Evolutionary conservation across 2,888 invertebrate species (phyloP).

Genomic region (Nymphalis polychloros): DNA sequence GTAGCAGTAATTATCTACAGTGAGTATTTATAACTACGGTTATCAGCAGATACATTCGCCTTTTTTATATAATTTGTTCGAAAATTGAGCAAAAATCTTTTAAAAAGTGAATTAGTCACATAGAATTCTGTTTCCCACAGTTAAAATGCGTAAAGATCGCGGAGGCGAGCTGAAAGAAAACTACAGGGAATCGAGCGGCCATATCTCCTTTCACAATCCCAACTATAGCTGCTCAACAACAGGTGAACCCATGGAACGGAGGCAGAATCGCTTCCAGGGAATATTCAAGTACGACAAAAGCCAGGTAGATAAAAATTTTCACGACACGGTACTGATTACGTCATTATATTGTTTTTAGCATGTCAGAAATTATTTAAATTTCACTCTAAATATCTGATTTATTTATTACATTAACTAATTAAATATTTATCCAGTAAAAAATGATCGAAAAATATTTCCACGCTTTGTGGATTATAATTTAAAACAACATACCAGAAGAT

Average conservation of each 20-base stretch:
- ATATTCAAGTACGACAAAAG: conserved; percentile 90
- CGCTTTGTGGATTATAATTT: too few relatives aligned
- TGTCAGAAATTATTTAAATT: too few relatives aligned
- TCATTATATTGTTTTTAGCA: too few relatives aligned
- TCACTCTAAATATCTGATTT: neutral
- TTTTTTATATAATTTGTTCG: neutral
- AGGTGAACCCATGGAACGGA: conserved; percentile 59
- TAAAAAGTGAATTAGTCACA: neutral
- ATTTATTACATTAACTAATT: too few relatives aligned
- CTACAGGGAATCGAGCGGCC: conserved; percentile 83
- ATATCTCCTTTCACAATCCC: conserved; percentile 93
- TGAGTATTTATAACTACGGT: conserved; percentile 30
- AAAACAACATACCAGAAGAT: too few relatives aligned
- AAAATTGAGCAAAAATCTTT: too few relatives aligned
- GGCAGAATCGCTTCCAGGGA: conserved; percentile 72
- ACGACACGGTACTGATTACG: too few relatives aligned
- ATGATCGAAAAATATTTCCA: too few relatives aligned
- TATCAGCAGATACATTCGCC: neutral
- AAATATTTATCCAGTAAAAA: too few relatives aligned
- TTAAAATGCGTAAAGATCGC: conserved; percentile 49
- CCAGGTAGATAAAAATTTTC: conserved; percentile 75
- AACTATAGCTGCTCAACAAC: conserved; percentile 86
- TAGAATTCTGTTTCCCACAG: conserved; percentile 39
- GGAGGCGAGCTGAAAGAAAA: conserved; percentile 64
- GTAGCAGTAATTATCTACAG: conserved; percentile 49